A percentile compares a stretch with the other conserved stretches of the same genome.
These are phyloP conservation scores for Habropoda laboriosa DNA, from an alignment of 1,140 invertebrate species.

Conservation along the genomic window DNA sequence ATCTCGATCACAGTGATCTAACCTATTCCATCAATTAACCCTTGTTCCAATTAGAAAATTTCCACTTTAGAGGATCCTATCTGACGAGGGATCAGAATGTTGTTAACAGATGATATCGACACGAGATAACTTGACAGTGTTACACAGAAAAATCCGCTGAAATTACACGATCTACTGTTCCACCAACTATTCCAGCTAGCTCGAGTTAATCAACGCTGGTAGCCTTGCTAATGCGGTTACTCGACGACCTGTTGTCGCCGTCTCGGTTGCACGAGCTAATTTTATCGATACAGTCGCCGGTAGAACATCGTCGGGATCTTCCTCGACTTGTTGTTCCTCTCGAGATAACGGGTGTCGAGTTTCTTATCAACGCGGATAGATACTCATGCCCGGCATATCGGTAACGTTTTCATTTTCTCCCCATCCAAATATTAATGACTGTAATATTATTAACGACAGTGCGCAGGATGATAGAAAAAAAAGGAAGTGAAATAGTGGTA, in stretches of 20 bases:
- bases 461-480: no score
- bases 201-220: background rate
- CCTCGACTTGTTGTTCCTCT: background rate
- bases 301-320: background rate
- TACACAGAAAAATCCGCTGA: background rate
- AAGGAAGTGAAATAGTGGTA: background rate
- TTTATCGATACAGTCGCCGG: constrained; percentile 4
- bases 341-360: background rate
- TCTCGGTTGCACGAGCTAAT: constrained; percentile 21
- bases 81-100: no score
- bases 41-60: no score
- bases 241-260: constrained; percentile 3
- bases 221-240: background rate
- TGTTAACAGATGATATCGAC: no score
- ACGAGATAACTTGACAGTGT: no score
- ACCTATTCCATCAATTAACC: no score
- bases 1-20: no score
- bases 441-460: background rate
- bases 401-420: constrained; percentile 13
- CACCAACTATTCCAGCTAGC: background rate
- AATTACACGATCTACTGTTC: background rate
- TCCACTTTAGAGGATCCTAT: no score
- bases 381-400: background rate
- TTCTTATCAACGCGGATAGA: background rate
- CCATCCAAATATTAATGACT: background rate